phyloP scores from a whole-genome alignment of 1,140 invertebrate genomes.

The Pemphigus obesinymphae region DNA sequence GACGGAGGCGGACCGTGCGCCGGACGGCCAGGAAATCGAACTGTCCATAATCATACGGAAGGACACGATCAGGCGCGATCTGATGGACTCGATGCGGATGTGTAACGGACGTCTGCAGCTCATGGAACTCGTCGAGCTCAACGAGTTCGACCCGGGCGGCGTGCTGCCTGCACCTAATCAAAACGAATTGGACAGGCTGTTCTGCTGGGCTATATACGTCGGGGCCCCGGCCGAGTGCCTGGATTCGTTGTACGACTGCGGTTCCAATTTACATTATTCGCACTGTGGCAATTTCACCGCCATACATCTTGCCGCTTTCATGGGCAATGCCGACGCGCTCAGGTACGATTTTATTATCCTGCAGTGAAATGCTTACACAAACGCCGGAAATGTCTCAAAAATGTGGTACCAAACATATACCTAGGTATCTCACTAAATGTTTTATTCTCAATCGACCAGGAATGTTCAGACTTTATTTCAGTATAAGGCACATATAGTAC shows the following conservation, averaged over 20 bases:
- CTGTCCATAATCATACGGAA: slow-evolving; percentile 67
- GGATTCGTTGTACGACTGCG: slow-evolving; percentile 57
- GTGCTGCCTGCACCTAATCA: slow-evolving; percentile 2
- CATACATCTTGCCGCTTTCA: slow-evolving; percentile 71
- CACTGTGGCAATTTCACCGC: slow-evolving; percentile 61
- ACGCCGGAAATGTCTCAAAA: too few relatives aligned
- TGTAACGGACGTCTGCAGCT: slow-evolving; percentile 61
- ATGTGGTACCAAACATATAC: too few relatives aligned
- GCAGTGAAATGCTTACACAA: too few relatives aligned
- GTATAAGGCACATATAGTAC: too few relatives aligned
- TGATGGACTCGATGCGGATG: slow-evolving; percentile 66
- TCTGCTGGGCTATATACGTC: slow-evolving; percentile 66
- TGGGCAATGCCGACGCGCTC: slow-evolving; percentile 65
- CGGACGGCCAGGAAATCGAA: slow-evolving; percentile 52
- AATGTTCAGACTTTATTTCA: too few relatives aligned
- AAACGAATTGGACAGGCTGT: slow-evolving; percentile 52
- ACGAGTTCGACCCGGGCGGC: slow-evolving; percentile 56
- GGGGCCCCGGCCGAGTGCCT: slow-evolving; percentile 60
- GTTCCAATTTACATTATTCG: slow-evolving; percentile 65
- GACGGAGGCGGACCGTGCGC: slow-evolving; percentile 66
- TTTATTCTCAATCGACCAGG: too few relatives aligned
- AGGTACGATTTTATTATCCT: background rate
- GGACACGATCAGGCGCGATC: slow-evolving; percentile 65
- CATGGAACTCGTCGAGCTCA: slow-evolving; percentile 65
- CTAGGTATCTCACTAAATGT: too few relatives aligned